Evolutionary conservation across 2,888 invertebrate genomes (phyloP), one percentile per base, ranked within the genome.

Genomic region (Cynaeus angustus): DNA sequence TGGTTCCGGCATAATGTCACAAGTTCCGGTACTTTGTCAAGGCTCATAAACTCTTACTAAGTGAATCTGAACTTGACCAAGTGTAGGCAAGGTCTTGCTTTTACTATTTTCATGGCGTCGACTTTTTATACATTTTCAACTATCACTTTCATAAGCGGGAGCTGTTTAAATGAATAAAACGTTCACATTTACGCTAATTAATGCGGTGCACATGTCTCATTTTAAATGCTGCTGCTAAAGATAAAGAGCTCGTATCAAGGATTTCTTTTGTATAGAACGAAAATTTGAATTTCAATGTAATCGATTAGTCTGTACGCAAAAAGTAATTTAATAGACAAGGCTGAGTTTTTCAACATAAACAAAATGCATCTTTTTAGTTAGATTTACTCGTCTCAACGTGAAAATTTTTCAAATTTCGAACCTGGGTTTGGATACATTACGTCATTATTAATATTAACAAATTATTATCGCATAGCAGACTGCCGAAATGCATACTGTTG

Each of bases 41-140:
- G 41, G 41, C n/a, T 12, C 10, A 6, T 0, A 41, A 41, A 41
- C n/a, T 41, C 26, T 46, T 33, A 28, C n/a, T 8, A 7, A 55
- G 41, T 9, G 45, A 33, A 59, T 30, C 9, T 59, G 59, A 59
- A 59, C 59, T 59, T 59, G 59, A 46, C 59, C 30, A 45, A 55
- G 58, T 46, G 59, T 13, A 41, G 3, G 9, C 59, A 46, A 46
- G 59, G 56, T 43, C 56, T 16, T 7, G 28, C 43, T 56, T 56
- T 56, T 56, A 56, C 56, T 56, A 12, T 21, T 41, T 28, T 3
- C 30, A 16, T 16, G 9, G 12, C 52, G 28, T 12, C 16, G 7
- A 58, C 12, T 43, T 43, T 58, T 58, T 21, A 13, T 9, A n/a
- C 50, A 4, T 28, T 41, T 50, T 1, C 30, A 10, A 50, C 50